Evolutionary conservation across 37 sponge, comb jelly and placozoan species (phyloP).

Genomic region (Chondrosia reniformis): DNA sequence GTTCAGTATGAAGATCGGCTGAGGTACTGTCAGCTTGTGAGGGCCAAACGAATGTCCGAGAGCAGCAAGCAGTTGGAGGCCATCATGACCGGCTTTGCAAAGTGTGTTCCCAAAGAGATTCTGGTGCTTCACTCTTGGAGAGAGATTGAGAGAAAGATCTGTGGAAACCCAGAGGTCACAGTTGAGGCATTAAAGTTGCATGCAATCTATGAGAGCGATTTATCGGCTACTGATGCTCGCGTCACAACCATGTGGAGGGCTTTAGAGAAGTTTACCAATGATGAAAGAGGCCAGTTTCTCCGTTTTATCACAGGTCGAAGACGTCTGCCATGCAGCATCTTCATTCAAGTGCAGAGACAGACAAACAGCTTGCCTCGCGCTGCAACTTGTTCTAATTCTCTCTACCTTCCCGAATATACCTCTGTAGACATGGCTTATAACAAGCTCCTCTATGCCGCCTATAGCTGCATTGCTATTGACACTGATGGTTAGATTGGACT

Average conservation of each 20-base stretch:
- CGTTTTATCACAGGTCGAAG: slow-evolving; percentile 89
- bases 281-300: slow-evolving; percentile 78
- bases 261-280: slow-evolving; percentile 73
- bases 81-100: slow-evolving; percentile 54
- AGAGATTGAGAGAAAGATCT: slow-evolving; percentile 78
- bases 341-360: slow-evolving; percentile 39
- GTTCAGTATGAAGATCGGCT: slow-evolving; percentile 66
- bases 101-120: slow-evolving; percentile 69
- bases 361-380: slow-evolving; percentile 70
- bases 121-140: slow-evolving; percentile 85
- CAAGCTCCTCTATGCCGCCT: slow-evolving; percentile 76
- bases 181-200: slow-evolving; percentile 65
- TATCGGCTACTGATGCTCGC: slow-evolving; percentile 27
- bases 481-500: slow-evolving; percentile 59
- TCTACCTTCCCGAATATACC: slow-evolving; percentile 82
- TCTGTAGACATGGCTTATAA: slow-evolving; percentile 69
- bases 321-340: slow-evolving; percentile 74
- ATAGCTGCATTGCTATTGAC: slow-evolving; percentile 92
- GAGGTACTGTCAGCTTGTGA: slow-evolving; percentile 69
- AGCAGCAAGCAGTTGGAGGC: slow-evolving; percentile 60
- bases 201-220: slow-evolving; percentile 48
- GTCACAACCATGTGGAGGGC: slow-evolving; percentile 88
- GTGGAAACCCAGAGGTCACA: slow-evolving; percentile 86
- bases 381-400: slow-evolving; percentile 83
- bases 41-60: slow-evolving; percentile 65